Evolutionary conservation across 1,140 invertebrate species (phyloP).

Genomic region (Cotesia glomerata): DNA sequence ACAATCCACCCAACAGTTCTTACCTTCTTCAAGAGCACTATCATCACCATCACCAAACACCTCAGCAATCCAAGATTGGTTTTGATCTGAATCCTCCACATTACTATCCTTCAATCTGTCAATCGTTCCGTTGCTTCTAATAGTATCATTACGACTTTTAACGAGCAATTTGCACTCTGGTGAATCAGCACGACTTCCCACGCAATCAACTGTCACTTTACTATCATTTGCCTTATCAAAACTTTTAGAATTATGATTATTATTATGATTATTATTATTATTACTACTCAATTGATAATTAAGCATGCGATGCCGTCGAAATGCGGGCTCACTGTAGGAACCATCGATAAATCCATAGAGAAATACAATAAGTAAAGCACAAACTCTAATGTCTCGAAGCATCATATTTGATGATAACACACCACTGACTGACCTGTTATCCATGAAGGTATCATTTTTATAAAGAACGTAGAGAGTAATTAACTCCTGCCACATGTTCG

Average conservation of each 20-base stretch:
- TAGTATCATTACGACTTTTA: background rate
- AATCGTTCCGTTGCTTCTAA: background rate
- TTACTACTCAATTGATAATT: too few relatives aligned
- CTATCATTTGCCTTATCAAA: slow-evolving; percentile 13
- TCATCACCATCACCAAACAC: slow-evolving; percentile 18
- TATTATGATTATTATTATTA: too few relatives aligned
- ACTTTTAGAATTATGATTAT: background rate
- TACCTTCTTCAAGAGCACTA: slow-evolving; percentile 38
- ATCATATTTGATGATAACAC: slow-evolving; percentile 51
- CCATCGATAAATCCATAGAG: slow-evolving; percentile 33
- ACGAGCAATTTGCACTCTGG: slow-evolving; percentile 12
- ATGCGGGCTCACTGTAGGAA: slow-evolving; percentile 33
- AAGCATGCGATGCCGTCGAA: slow-evolving; percentile 30
- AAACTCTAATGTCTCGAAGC: slow-evolving; percentile 45
- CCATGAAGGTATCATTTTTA: slow-evolving; percentile 49
- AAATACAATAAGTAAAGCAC: slow-evolving; percentile 36
- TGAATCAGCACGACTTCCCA: slow-evolving; percentile 14
- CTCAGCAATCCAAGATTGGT: slow-evolving; percentile 17
- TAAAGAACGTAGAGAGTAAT: slow-evolving; percentile 48
- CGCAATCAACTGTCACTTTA: slow-evolving; percentile 22
- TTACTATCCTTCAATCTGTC: background rate
- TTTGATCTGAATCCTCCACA: background rate
- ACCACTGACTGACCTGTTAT: slow-evolving; percentile 44
- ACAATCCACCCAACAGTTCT: background rate
- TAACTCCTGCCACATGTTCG: slow-evolving; percentile 40